Base-by-base conservation (phyloP, 2,797 vertebrate species). In the Smutsia gigantea region DNA sequence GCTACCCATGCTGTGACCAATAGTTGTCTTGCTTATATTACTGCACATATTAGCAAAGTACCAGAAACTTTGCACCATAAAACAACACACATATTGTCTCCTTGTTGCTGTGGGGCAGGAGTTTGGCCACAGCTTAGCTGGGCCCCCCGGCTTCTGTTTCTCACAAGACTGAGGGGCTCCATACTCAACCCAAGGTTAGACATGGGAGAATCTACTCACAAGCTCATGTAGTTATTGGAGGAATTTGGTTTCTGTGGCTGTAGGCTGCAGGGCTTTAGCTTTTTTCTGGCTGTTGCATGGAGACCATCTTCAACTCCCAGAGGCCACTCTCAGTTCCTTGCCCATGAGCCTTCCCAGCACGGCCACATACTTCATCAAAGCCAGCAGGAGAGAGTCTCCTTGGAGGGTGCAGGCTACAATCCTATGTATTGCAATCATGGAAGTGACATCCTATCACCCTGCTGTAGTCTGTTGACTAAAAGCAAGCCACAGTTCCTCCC, bases 11-110 rank as follows among this genome's bases (percentile, higher is more conserved):
- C 49, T 21, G 59, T 64, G 85, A 27, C 27, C 72, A 12, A 1
- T 7, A 0, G 0, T 6, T 13, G 0, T 49, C 37, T 74, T 0
- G 1, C 53, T 31, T 46, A 0, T 9, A 10, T 37, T 19, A 3
- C 59, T 21, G 17, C n/a, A 0, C 7, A 7, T 14, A 0, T 42
- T 17, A 13, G 42, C 12, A 3, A 31, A 61, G 37, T 18, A 21
- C 21, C 25, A 18, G 23, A 1, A 0, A 46, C 29, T 18, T 0
- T 21, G 9, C 14, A 5, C 31, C 5, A 0, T 23, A 27, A 51
- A 57, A 1, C 46, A 39, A 46, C 39, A 12, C 13, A 0, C 0
- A 2, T 1, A 1, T 23, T 19, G 3, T 49, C n/a, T 71, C 66
- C 2, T 1, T 2, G n/a, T 25, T 18, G 59, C 31, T 39, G 3